Evolutionary conservation across 2,888 invertebrate genomes (phyloP).

Genomic region (Leptarthrus brevirostris): DNA sequence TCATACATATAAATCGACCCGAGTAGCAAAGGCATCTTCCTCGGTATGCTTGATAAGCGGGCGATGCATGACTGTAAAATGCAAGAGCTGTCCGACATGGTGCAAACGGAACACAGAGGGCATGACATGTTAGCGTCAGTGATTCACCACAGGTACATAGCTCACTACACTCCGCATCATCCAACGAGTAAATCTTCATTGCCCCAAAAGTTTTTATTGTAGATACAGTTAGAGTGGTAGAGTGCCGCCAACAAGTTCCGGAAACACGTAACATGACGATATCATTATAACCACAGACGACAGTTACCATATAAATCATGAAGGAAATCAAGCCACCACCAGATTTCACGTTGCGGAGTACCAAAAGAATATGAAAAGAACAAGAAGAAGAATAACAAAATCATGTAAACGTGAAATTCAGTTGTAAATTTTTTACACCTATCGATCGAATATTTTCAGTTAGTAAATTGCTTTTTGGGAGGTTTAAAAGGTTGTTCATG

Average conservation of each 20-base stretch:
- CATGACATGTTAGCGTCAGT: constrained; percentile 83
- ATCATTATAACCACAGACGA: constrained; percentile 3
- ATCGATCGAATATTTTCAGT: constrained; percentile 28
- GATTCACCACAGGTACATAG: constrained; percentile 87
- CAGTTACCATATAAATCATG: constrained; percentile 15
- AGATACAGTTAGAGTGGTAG: background rate
- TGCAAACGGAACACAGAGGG: constrained; percentile 87
- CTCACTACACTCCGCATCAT: constrained; percentile 90
- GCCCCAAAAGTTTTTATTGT: background rate
- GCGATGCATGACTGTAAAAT: constrained; percentile 90
- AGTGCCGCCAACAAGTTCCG: background rate
- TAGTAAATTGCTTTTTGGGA: constrained; percentile 8
- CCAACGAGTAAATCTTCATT: constrained; percentile 69
- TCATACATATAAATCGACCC: constrained; percentile 91
- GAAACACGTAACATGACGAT: background rate
- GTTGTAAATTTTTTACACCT: constrained; percentile 35
- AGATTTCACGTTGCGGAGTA: background rate
- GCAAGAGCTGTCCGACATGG: constrained; percentile 90
- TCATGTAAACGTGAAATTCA: constrained; percentile 25
- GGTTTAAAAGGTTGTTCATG: constrained; percentile 22
- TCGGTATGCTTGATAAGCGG: constrained; percentile 89
- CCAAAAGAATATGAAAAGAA: constrained; percentile 21
- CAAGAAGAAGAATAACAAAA: constrained; percentile 32
- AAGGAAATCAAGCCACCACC: background rate
- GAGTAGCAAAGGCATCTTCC: constrained; percentile 92